These are phyloP conservation scores for Prolemur simus DNA, from an alignment of 2,113 vertebrate genomes.

Conservation along the genomic window DNA sequence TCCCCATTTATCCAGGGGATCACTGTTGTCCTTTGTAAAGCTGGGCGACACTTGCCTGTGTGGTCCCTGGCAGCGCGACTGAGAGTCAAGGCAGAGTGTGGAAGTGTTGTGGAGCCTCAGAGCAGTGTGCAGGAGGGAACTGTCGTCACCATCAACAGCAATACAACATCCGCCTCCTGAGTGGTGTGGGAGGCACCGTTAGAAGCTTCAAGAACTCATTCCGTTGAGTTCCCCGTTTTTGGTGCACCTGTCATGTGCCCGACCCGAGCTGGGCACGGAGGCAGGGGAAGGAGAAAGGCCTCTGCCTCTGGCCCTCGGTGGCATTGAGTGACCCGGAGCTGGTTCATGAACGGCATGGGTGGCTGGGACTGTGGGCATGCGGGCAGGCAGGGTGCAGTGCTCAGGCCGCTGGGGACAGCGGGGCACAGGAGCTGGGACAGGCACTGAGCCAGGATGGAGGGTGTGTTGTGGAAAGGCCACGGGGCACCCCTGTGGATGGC, in stretches of 20 bases:
- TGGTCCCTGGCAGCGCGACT: fast-evolving
- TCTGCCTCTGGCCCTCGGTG: neutral
- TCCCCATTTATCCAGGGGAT: fast-evolving
- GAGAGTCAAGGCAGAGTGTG: neutral
- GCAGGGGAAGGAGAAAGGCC: too few relatives aligned
- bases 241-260: fast-evolving
- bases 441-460: neutral
- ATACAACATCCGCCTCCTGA: fast-evolving
- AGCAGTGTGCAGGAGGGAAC: fast-evolving
- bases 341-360: neutral
- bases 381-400: fast-evolving
- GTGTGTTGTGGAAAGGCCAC: neutral
- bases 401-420: fast-evolving
- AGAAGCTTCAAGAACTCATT: neutral
- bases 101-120: fast-evolving
- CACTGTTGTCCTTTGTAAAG: fast-evolving
- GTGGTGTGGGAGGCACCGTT: fast-evolving
- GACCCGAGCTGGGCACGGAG: neutral
- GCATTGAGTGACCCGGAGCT: fast-evolving
- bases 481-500: fast-evolving
- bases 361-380: too few relatives aligned
- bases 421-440: neutral
- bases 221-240: fast-evolving
- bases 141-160: fast-evolving
- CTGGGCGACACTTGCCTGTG: fast-evolving